Evolutionary conservation across 2,113 vertebrate species (phyloP), one percentile per base, ranked within the genome.

Genomic region (Phasianus colchicus): DNA sequence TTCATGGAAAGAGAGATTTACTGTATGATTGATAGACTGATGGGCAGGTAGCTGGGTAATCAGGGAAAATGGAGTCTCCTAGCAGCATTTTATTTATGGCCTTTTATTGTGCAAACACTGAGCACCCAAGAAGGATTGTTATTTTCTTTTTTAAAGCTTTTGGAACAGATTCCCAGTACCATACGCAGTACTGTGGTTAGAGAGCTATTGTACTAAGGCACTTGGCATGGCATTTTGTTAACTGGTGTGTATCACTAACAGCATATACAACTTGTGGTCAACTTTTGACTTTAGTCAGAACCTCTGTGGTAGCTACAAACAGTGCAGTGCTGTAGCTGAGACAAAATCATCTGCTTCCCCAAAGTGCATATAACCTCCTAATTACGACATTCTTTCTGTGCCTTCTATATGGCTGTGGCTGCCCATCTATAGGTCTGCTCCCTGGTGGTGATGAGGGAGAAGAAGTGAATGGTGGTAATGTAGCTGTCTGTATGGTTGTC

Each of bases 31-130:
- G 96, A 95, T 69, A 67, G 92, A 83, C 86, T 77, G 93, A 83
- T 64, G 83, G 86, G 70, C 83, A 95, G 95, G 88, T 66, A 90
- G 90, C 80, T 96, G 61, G 94, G 90, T 96, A 95, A 96, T 94
- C 96, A 94, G 86, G 92, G 93, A 92, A 96, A 96, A 95, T 96
- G 95, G 90, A 95, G 92, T 95, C 92, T 90, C 88, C 92, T 92
- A 81, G 69, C 80, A 96, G 90, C 43, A 36, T 78, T 83, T 94
- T 93, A 94, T 93, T 96, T 96, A 86, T 72, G 86, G 80, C 36
- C 18, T 36, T 88, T 96, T 94, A 88, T 81, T 94, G 95, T 90
- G 88, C 93, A 95, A 96, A 94, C 88, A 94, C 13, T 4, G 88
- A 86, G 86, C 65, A 78, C 57, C 76, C 30, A 86, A 64, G 82